phyloP scores from a whole-genome alignment of 2,113 vertebrate genomes.

The Hipposideros armiger region DNA sequence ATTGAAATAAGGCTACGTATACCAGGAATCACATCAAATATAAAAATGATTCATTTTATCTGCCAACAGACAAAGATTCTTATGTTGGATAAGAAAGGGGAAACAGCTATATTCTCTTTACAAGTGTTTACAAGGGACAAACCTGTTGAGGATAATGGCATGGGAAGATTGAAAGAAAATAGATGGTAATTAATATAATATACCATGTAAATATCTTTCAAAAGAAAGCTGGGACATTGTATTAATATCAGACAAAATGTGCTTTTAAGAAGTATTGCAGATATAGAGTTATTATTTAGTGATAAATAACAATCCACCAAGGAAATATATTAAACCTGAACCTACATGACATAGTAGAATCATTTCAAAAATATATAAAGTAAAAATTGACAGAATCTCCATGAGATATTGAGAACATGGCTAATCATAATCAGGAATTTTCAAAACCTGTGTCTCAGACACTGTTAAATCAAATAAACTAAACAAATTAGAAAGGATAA shows the following conservation, averaged over 20 bases:
- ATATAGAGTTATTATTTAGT: slow-evolving; percentile 50
- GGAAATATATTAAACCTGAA: not conserved
- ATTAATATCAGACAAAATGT: slow-evolving; percentile 52
- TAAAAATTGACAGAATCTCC: slow-evolving; percentile 47
- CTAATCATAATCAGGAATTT: not conserved
- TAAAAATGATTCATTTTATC: slow-evolving; percentile 11
- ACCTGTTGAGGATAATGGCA: not conserved
- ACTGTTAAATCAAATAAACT: not conserved
- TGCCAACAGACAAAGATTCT: not conserved
- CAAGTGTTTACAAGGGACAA: not conserved
- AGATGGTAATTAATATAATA: not conserved
- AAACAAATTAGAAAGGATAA: not conserved
- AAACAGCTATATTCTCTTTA: not conserved
- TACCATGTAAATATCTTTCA: not conserved
- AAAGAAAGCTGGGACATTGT: not conserved
- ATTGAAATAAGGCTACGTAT: not conserved
- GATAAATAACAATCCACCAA: not conserved
- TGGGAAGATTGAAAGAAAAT: not conserved
- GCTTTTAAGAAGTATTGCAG: not conserved
- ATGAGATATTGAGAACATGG: not conserved
- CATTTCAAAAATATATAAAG: slow-evolving; percentile 5
- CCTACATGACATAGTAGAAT: not conserved
- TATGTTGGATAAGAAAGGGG: not conserved
- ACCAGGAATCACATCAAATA: not conserved
- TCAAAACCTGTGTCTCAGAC: slow-evolving; percentile 1